Base-by-base conservation (phyloP, 2,797 vertebrate species). In the Takifugu ocellatus region DNA sequence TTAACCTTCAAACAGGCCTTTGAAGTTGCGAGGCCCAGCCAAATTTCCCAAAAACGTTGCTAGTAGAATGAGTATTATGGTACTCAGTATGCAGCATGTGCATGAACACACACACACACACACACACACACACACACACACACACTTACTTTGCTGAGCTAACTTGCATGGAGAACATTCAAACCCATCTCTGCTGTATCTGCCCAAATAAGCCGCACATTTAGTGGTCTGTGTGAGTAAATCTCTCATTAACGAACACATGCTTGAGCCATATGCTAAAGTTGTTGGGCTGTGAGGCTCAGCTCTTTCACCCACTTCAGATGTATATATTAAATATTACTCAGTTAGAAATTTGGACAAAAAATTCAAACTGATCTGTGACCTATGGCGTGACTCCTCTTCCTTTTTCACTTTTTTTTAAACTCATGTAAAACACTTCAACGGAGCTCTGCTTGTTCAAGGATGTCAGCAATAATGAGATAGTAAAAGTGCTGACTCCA, bases 221-320 rank as follows among this genome's bases (percentile, higher is more conserved):
- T 90, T 89, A 84, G 88, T 59, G 88, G 90, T 90, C 74, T 84
- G 81, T 84, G 86, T 81, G 86, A 88, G 88, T 90, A 90, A 90
- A 86, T 87, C 84, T 83, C 88, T 90, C 85, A 79, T 90, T 86
- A 85, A 89, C 75, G 72, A 88, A 86, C 90, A 90, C 88, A 89
- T 85, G 85, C 81, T 70, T 70, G 74, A 82, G 87, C 89, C 89
- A 89, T 89, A 90, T 87, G 85, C 86, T 66, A 54, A 25, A 79
- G 75, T 82, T 68, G 71, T 86, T 83, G 81, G 81, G 77, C 79
- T 82, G 78, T 48, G 79, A 59, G 61, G 73, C 76, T 78, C 75
- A 43, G 79, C 78, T 75, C 85, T 86, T 84, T 87, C 85, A 84
- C 83, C 76, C 81, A 61, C 81, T 78, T 61, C 36, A 39, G 75